Conservation (phyloP, 2,113 vertebrate genomes). For the Aythya baeri region DNA sequence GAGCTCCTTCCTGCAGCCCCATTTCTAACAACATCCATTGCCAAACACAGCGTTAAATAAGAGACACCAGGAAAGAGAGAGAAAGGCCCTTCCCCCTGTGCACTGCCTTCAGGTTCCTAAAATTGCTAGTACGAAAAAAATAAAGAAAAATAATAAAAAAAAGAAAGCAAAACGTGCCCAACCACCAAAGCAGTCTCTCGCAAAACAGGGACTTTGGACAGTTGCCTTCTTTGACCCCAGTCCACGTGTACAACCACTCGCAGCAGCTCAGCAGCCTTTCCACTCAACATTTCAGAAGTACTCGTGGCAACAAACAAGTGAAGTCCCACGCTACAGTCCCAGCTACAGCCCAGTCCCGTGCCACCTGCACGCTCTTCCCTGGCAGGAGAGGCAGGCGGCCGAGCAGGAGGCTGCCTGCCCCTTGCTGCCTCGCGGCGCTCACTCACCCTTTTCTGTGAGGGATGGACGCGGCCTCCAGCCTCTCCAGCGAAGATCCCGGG, state of each 20-base stretch:
- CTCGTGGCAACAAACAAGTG: accelerated
- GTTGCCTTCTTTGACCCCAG: neutral
- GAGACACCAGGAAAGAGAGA: no score
- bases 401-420: neutral
- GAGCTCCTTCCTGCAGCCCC: neutral
- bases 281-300: neutral
- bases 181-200: no score
- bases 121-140: neutral
- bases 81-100: neutral
- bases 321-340: neutral
- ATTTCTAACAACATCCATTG: neutral
- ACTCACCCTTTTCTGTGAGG: neutral
- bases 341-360: neutral
- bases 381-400: neutral
- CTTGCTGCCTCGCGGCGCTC: accelerated
- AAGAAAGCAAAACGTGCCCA: neutral
- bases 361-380: accelerated
- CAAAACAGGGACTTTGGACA: neutral
- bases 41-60: neutral
- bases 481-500: neutral
- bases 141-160: no score
- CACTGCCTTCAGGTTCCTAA: no score
- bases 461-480: accelerated
- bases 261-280: neutral
- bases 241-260: accelerated